These are phyloP conservation scores for Lithobates sylvaticus DNA, from an alignment of 2,797 vertebrate genomes.

Conservation along the genomic window DNA sequence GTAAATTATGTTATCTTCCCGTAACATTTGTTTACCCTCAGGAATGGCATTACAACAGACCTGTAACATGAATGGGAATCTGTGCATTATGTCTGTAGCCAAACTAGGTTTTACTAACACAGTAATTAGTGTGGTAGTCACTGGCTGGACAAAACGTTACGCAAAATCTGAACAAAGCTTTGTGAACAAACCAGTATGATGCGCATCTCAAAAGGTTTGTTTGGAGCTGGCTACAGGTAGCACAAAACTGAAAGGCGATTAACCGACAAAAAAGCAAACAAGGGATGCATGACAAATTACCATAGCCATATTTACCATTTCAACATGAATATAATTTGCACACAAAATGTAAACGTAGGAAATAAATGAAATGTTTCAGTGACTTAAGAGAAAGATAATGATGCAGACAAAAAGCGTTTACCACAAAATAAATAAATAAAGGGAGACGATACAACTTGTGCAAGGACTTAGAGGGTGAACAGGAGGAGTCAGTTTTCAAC, in stretches of 20 bases:
- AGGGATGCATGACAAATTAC: neutral
- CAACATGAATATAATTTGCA: neutral
- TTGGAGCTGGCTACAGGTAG: neutral
- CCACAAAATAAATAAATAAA: too few species aligned
- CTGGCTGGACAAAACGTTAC: neutral
- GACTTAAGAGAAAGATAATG: too few species aligned
- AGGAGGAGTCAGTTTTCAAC: too few species aligned
- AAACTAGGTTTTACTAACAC: neutral
- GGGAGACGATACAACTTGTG: too few species aligned
- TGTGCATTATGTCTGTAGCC: neutral
- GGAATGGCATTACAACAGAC: neutral
- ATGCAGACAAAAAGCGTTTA: neutral
- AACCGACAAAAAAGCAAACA: neutral
- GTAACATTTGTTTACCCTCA: neutral
- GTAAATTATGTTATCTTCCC: neutral
- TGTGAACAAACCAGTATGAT: neutral
- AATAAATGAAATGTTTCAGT: neutral
- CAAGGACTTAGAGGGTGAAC: too few species aligned
- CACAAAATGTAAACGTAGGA: too few species aligned
- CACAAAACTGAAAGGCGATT: neutral
- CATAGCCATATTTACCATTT: neutral
- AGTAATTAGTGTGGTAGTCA: neutral
- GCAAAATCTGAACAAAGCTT: neutral
- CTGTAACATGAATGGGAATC: slow-evolving; percentile 12
- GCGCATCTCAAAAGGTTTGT: neutral